Conservation (phyloP, 2,113 vertebrate species). For the Lophotis ruficrista region DNA sequence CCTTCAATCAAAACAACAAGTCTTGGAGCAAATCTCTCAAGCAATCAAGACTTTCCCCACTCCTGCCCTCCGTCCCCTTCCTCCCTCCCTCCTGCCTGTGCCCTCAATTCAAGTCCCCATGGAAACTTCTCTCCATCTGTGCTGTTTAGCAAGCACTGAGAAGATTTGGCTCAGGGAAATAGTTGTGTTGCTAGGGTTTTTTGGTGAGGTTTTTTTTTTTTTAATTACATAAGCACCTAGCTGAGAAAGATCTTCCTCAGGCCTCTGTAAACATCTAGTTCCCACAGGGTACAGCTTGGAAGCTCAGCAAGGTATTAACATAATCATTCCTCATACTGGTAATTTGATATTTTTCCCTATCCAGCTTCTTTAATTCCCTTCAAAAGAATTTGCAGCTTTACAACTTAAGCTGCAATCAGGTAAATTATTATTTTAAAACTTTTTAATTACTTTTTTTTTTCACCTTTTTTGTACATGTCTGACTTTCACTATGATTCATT, state of each 20-base stretch:
- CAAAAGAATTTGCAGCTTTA: background rate
- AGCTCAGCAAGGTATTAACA: background rate
- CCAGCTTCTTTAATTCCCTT: background rate
- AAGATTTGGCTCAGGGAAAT: background rate
- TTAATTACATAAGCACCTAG: background rate
- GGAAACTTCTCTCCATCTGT: background rate
- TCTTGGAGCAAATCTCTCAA: background rate
- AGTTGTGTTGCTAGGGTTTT: background rate
- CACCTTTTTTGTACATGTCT: rapidly evolving
- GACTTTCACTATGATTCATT: background rate
- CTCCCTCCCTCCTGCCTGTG: background rate
- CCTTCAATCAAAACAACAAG: background rate
- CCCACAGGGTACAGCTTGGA: background rate
- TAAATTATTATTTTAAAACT: background rate
- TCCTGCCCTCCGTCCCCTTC: background rate
- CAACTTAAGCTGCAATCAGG: background rate
- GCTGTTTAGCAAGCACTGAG: background rate
- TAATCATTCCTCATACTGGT: background rate
- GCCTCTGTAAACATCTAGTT: background rate
- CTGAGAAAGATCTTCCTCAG: background rate
- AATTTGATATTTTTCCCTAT: slow-evolving; percentile 10
- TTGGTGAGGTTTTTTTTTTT: background rate
- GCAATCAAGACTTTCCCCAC: background rate
- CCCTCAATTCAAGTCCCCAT: background rate
- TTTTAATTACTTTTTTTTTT: background rate